Evolutionary conservation across 2,113 vertebrate species (phyloP).

Genomic region (Poeciliopsis prolifica): DNA sequence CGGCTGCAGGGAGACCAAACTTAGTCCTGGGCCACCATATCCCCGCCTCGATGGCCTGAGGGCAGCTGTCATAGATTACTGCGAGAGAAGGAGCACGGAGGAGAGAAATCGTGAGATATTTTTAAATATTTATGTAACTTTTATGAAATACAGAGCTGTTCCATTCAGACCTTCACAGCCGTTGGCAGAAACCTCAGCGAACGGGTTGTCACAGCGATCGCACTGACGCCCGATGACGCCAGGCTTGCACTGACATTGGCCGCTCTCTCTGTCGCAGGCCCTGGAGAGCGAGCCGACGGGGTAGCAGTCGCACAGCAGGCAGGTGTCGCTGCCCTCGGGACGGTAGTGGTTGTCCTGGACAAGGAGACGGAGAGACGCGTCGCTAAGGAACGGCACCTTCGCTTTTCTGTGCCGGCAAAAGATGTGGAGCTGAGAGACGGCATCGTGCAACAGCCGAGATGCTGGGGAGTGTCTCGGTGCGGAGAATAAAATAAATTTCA

Average conservation of each 20-base stretch:
- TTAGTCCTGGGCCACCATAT: conserved; percentile 98
- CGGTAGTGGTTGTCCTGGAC: conserved; percentile 92
- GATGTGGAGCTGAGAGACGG: background rate
- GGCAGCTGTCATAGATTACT: conserved; percentile 98
- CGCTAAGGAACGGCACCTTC: background rate
- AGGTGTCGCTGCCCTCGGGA: conserved; percentile 76
- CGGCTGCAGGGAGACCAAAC: conserved; percentile 91
- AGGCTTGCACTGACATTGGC: conserved; percentile 92
- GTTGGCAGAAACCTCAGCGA: conserved; percentile 90
- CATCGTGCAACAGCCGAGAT: conserved; percentile 12
- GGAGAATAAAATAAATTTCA: background rate
- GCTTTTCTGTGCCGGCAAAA: background rate
- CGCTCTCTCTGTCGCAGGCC: conserved; percentile 84
- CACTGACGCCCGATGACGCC: conserved; percentile 95
- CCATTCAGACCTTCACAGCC: conserved; percentile 91
- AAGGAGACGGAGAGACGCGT: conserved; percentile 17
- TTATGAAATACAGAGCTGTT: conserved; percentile 10
- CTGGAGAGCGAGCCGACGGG: conserved; percentile 90
- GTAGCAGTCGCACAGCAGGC: conserved; percentile 93
- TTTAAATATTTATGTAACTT: conserved; percentile 8
- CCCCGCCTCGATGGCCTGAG: conserved; percentile 87
- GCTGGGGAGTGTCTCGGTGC: no score
- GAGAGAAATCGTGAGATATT: conserved; percentile 5
- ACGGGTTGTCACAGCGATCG: conserved; percentile 95
- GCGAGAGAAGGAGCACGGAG: conserved; percentile 31